Evolutionary conservation across 92 coral and sea anemone species (phyloP).

Genomic region (Palythoa heliodiscus): DNA sequence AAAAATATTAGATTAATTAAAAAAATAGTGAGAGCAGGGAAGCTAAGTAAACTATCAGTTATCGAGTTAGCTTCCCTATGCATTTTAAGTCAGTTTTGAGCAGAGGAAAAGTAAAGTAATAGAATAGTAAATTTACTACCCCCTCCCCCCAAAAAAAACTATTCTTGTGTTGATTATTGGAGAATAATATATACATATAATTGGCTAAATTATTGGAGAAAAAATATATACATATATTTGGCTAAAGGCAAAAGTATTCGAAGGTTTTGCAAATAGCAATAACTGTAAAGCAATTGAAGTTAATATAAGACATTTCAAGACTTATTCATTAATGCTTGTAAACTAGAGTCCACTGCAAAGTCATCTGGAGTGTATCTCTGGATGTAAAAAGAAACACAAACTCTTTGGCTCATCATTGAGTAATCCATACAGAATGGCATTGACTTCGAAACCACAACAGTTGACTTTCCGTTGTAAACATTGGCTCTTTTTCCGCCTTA

Average conservation of each 20-base stretch:
- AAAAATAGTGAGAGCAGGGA: too few relatives aligned
- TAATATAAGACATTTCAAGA: not conserved
- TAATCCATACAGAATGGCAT: slow-evolving; percentile 69
- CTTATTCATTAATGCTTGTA: slow-evolving; percentile 58
- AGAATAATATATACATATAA: too few relatives aligned
- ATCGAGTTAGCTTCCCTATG: too few relatives aligned
- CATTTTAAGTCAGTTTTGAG: too few relatives aligned
- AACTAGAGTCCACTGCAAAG: slow-evolving; percentile 59
- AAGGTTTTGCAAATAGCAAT: not conserved
- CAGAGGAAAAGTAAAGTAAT: too few relatives aligned
- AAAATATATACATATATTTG: not conserved
- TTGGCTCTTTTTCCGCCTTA: slow-evolving; percentile 51
- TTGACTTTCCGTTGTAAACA: slow-evolving; percentile 56
- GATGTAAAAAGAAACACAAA: slow-evolving; percentile 54
- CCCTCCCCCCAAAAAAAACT: too few relatives aligned
- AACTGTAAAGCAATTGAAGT: slow-evolving; percentile 5
- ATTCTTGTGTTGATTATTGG: too few relatives aligned
- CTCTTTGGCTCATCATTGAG: slow-evolving; percentile 63
- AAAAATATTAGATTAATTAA: too few relatives aligned
- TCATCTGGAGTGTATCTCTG: slow-evolving; percentile 63
- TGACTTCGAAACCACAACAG: slow-evolving; percentile 57
- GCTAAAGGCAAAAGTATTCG: slow-evolving; percentile 1
- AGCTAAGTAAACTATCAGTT: too few relatives aligned
- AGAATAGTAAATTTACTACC: too few relatives aligned
- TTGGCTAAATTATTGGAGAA: too few relatives aligned